Evolutionary conservation across 2,888 invertebrate species (phyloP).

Genomic region (Arrhopalites spinosus): DNA sequence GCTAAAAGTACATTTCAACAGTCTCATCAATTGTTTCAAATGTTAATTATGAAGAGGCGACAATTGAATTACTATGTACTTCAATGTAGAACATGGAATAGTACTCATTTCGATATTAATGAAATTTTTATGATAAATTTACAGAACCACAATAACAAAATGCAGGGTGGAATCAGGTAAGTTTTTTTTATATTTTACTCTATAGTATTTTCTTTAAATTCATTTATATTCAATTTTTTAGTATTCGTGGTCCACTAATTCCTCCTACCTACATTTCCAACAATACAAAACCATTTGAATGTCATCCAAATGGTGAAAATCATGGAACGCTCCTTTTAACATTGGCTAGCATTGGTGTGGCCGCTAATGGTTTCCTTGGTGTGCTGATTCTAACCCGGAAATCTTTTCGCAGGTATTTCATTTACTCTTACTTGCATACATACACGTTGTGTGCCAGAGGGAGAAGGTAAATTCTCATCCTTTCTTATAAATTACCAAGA

Average conservation of each 20-base stretch:
- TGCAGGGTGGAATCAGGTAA: constrained; percentile 40
- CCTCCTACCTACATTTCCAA: constrained; percentile 51
- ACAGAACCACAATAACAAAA: neutral
- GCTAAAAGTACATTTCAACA: too few species aligned
- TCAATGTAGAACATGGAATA: neutral
- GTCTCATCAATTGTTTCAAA: too few species aligned
- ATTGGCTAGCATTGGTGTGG: constrained; percentile 61
- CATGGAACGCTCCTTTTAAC: constrained; percentile 65
- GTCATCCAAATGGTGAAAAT: constrained; percentile 79
- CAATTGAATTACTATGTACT: too few species aligned
- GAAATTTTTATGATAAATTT: too few species aligned
- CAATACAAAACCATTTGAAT: constrained; percentile 66
- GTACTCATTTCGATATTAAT: too few species aligned
- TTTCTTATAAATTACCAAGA: too few species aligned
- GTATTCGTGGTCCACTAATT: constrained; percentile 32
- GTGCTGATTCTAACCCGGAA: constrained; percentile 77
- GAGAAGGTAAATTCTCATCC: too few species aligned
- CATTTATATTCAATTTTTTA: too few species aligned
- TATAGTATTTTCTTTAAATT: too few species aligned
- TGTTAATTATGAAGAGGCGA: too few species aligned
- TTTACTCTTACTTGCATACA: neutral
- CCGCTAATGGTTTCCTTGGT: constrained; percentile 80
- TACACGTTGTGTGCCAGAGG: too few species aligned
- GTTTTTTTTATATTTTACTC: too few species aligned
- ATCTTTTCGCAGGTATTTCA: constrained; percentile 73